phyloP scores from a whole-genome alignment of 2,888 invertebrate species.

The Andrena chrysosceles region DNA sequence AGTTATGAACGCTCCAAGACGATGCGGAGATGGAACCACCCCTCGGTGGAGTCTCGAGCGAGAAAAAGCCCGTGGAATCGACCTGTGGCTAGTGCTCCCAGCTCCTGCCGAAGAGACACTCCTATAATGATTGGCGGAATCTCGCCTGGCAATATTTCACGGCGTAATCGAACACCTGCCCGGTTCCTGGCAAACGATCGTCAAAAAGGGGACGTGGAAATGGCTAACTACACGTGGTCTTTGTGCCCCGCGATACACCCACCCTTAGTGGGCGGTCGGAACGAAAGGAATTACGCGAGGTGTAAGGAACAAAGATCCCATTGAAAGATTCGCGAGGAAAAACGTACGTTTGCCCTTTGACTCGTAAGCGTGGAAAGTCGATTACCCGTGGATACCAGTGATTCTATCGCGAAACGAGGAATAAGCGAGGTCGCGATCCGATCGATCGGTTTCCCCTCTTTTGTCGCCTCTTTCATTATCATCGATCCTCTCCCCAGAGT shows the following conservation, averaged over 20 bases:
- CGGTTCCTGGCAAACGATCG: neutral
- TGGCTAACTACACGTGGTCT: neutral
- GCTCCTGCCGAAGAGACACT: neutral
- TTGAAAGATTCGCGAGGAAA: neutral
- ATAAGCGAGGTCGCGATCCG: neutral
- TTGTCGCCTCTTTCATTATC: conserved; percentile 4
- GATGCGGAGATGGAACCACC: neutral
- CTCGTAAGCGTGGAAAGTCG: neutral
- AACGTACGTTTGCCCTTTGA: neutral
- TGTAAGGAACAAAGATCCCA: neutral
- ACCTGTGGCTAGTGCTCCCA: neutral
- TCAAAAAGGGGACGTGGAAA: conserved; percentile 4
- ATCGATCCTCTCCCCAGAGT: neutral
- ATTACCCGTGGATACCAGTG: neutral
- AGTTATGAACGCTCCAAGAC: neutral
- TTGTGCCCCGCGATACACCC: neutral
- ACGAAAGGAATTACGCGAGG: neutral
- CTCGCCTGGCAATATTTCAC: conserved; percentile 6
- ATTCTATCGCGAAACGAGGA: neutral
- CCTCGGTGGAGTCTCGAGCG: neutral
- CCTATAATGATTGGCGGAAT: neutral
- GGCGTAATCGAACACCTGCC: conserved; percentile 3
- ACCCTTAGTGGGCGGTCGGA: neutral
- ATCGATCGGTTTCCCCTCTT: neutral
- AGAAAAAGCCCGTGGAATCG: neutral